Evolutionary conservation across 1,140 invertebrate genomes (phyloP), one percentile per base, ranked within the genome.

Genomic region (Prorops nasuta): DNA sequence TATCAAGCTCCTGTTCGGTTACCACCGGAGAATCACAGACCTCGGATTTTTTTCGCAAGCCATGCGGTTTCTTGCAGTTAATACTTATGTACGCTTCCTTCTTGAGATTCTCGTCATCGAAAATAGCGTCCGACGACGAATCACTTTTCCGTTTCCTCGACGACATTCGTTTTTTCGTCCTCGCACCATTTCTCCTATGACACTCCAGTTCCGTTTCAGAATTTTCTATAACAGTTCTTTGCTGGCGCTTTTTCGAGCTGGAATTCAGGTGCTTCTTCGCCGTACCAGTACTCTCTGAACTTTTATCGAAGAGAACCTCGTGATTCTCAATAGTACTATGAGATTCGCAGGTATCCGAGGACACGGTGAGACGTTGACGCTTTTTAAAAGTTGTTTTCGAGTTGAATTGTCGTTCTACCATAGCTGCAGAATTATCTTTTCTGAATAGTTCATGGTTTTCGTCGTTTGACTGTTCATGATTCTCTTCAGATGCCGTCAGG

Each of bases 81-180:
- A 63, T 63, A 59, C 47, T 63, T 22, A 63, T 51, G 38, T 61
- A 69, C 18, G 54, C 41, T 16, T 70, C 67, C 2, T 71, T 71
- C 48, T 72, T 71, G 43, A 64, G 71, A 35, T 72, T 71, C 44
- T 73, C 67, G 16, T 66, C 60, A 16, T 71, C 72, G 34, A 57
- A 58, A n/a, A 66, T 53, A 0, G 62, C 36, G 38, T 70, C 61
- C 6, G 65, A 43, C 7, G 61, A 46, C 1, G 49, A 34, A 31
- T 51, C 67, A 32, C 54, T 43, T 7, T 53, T 57, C 1, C 65
- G 47, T 34, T 64, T 73, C 4, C 49, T 66, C 3, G 61, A 56
- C 3, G 51, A 49, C 10, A 57, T 51, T 4, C 59, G 57, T 44
- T 44, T 65, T 15, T 59, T 57, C 14, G 58, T 48, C 0, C 35